Evolutionary conservation across 1,140 invertebrate genomes (phyloP).

Genomic region (Apocrypta bakeri): DNA sequence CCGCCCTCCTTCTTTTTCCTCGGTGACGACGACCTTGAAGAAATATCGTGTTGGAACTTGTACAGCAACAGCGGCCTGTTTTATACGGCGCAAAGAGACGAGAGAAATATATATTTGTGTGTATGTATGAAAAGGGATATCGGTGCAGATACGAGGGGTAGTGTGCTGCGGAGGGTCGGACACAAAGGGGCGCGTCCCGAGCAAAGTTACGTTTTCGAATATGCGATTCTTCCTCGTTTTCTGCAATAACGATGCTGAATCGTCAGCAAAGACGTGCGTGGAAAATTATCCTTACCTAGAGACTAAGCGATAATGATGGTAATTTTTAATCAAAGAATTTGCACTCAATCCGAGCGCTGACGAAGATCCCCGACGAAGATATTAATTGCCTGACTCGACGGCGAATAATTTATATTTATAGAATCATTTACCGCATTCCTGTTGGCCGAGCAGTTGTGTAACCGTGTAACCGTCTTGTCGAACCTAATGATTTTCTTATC

Average conservation of each 20-base stretch:
- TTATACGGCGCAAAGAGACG: neutral
- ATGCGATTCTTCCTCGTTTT: neutral
- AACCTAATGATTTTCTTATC: neutral
- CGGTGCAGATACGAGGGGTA: neutral
- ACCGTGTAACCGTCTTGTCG: neutral
- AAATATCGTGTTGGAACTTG: neutral
- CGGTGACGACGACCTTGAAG: conserved; percentile 51
- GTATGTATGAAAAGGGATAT: no score
- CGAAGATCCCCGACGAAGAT: neutral
- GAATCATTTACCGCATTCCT: conserved; percentile 18
- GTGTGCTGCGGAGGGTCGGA: neutral
- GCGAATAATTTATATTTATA: neutral
- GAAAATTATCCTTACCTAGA: no score
- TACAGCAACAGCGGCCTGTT: neutral
- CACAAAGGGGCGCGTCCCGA: neutral
- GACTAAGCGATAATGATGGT: no score
- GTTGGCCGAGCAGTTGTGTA: neutral
- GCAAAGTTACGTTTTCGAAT: neutral
- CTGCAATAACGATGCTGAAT: neutral
- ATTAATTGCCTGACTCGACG: neutral
- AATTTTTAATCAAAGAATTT: neutral
- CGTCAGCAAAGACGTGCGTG: neutral
- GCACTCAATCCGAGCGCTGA: no score
- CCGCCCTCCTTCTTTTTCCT: conserved; percentile 7
- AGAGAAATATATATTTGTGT: no score